phyloP scores from a whole-genome alignment of 1,140 invertebrate species.

The Drosophila subobscura region DNA sequence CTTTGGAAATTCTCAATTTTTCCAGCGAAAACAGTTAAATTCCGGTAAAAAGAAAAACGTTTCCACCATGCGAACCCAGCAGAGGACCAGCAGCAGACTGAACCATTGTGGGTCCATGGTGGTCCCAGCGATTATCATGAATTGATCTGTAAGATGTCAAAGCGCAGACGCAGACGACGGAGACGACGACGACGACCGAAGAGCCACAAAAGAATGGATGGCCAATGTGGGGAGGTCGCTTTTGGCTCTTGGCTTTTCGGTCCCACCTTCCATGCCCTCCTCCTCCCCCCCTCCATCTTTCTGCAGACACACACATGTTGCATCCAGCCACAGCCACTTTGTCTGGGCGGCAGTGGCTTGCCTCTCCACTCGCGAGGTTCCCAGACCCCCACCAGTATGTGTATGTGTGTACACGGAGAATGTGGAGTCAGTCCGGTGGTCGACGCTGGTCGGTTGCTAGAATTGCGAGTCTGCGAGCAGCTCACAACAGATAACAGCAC shows the following conservation, averaged over 20 bases:
- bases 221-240: no score
- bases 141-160: constrained; percentile 83
- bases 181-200: constrained; percentile 23
- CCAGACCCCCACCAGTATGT: constrained; percentile 22
- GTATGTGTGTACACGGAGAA: constrained; percentile 53
- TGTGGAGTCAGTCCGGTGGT: constrained; percentile 55
- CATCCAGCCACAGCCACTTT: constrained; percentile 55
- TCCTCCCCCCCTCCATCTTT: constrained; percentile 30
- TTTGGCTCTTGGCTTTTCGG: constrained; percentile 25
- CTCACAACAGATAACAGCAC: constrained; percentile 73
- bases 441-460: constrained; percentile 64
- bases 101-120: constrained; percentile 72
- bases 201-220: constrained; percentile 29
- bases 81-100: constrained; percentile 7
- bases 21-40: constrained; percentile 82
- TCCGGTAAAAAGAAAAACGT: constrained; percentile 76
- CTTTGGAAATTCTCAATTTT: constrained; percentile 72
- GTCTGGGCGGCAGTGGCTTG: constrained; percentile 54
- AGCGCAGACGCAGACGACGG: constrained; percentile 55
- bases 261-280: constrained; percentile 34
- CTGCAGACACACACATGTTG: constrained; percentile 39
- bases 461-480: constrained; percentile 61
- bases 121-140: constrained; percentile 82
- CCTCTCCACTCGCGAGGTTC: constrained; percentile 34
- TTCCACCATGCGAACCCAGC: constrained; percentile 69